A percentile compares a stretch with the other conserved stretches of the same genome.
These are phyloP conservation scores for Burhinus bistriatus DNA, from an alignment of 2,113 vertebrate species.

Conservation along the genomic window DNA sequence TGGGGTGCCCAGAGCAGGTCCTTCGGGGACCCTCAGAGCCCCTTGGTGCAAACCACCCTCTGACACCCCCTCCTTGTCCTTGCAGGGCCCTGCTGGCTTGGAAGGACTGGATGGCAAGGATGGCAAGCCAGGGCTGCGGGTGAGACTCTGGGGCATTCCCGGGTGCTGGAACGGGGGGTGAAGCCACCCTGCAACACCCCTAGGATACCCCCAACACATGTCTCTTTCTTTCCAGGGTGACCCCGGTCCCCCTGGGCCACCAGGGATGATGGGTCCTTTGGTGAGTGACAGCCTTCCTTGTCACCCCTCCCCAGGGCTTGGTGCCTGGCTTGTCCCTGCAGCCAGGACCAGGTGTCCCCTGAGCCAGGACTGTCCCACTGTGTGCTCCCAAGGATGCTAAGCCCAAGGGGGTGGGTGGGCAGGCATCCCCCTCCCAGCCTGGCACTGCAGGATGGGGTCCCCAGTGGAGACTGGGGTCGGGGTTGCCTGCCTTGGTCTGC, in stretches of 20 bases:
- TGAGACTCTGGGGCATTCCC: conserved; percentile 8
- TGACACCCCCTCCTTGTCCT: neutral
- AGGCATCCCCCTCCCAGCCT: neutral
- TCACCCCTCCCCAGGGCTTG: rapidly evolving
- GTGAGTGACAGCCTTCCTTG: conserved; percentile 68
- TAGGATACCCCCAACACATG: neutral
- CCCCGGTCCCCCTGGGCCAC: conserved; percentile 79
- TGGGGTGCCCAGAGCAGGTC: neutral
- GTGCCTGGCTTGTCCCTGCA: neutral
- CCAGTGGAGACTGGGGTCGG: rapidly evolving
- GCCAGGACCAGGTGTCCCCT: rapidly evolving
- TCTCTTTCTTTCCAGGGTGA: conserved; percentile 80
- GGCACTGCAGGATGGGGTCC: rapidly evolving
- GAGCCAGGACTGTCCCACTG: neutral
- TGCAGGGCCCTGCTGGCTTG: conserved; percentile 86
- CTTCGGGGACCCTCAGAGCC: rapidly evolving
- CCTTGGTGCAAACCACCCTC: neutral
- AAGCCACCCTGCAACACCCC: neutral
- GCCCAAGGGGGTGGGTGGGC: neutral
- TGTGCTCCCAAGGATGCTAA: rapidly evolving
- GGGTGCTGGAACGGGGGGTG: rapidly evolving
- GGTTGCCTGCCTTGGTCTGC: neutral
- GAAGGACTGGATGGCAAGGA: conserved; percentile 93
- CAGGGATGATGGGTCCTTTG: conserved; percentile 87
- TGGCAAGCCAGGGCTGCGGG: conserved; percentile 87